Base-by-base conservation (phyloP, 2,888 invertebrate genomes). In the Mesochorus sp. region DNA sequence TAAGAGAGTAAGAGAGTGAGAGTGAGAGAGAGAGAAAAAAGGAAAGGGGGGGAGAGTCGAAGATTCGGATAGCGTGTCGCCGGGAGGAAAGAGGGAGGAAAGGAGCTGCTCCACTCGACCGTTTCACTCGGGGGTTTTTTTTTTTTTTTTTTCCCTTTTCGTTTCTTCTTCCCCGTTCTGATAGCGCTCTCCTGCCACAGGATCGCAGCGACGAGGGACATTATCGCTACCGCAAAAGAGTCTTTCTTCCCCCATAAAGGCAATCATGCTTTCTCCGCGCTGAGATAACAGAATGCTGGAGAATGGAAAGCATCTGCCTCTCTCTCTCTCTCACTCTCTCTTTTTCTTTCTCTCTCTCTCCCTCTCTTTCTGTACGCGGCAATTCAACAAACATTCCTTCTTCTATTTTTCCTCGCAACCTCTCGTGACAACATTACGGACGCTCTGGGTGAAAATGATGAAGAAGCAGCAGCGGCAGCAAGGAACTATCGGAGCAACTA, bases 211-310 rank as follows among this genome's bases (percentile, higher is more conserved):
- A 82, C 84, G 82, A 84, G 85, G 87, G 89, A 90, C 91, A 91
- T 91, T 91, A 91, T 91, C 90, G 89, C 89, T 82, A 86, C 87
- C 85, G 88, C 90, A 89, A 91, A 91, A 88, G 91, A 90, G 90
- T 89, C 89, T 91, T 90, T 91, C 91, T 90, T 90, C 90, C 90
- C 90, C 90, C 89, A 90, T 90, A 91, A 91, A 91, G 88, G 90
- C 90, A 91, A 91, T 91, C 91, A 90, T 88, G 90, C 89, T 88
- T 89, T 91, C 89, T 88, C 87, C 89, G 86, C 81, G 82, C 85
- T 85, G 86, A 90, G 91, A 91, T 91, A 91, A 91, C 91, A 86
- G 81, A 81, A 85, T 86, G 87, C 86, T 85, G 77, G 85, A 81
- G 92, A 92, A 90, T 88, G 91, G 61, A 68, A 76, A 75, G 68